Evolutionary conservation across 2,797 vertebrate genomes (phyloP), one percentile per base, ranked within the genome.

Genomic region (Bufotes viridis): DNA sequence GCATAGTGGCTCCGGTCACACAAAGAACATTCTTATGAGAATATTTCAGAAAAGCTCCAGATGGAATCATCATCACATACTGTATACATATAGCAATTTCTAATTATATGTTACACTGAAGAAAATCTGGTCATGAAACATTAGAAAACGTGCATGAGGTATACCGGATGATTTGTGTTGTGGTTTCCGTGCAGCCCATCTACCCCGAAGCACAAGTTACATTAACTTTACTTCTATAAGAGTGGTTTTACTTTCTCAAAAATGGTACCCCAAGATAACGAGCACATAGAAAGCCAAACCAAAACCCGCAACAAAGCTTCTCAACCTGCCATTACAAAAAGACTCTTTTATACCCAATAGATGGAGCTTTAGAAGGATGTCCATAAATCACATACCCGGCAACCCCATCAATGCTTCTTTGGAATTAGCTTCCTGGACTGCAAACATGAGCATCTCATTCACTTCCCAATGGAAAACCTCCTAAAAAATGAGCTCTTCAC

Each of bases 321-420:
- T 24, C 75, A 55, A 53, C 24, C 51, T 17, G 20, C 18, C 20
- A 18, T 74, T 42, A 55, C 20, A 53, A n/a, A 4, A 34, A 13
- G 53, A 13, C 3, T 3, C 49, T 49, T 42, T 42, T 49, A 7
- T 11, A 75, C 20, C 74, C 49, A 76, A 13, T 18, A 42, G 2
- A 42, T 42, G 42, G 5, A 34, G 18, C 10, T 61, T n/a, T 12
- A 49, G 34, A 81, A 42, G 12, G 26, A 65, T 2, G 20, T 22
- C 79, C 60, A 81, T n/a, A n/a, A 49, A 63, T 65, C 34, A 81
- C 60, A 65, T 81, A 63, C 79, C 58, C 14, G 29, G 7, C 11
- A 49, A n/a, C 14, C 1, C 60, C 79, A 81, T 49, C 9, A 42
- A 22, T 14, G 7, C 29, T 18, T 60, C 29, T 42, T 34, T 10